phyloP scores from a whole-genome alignment of 2,797 vertebrate species.

The Artibeus lituratus region DNA sequence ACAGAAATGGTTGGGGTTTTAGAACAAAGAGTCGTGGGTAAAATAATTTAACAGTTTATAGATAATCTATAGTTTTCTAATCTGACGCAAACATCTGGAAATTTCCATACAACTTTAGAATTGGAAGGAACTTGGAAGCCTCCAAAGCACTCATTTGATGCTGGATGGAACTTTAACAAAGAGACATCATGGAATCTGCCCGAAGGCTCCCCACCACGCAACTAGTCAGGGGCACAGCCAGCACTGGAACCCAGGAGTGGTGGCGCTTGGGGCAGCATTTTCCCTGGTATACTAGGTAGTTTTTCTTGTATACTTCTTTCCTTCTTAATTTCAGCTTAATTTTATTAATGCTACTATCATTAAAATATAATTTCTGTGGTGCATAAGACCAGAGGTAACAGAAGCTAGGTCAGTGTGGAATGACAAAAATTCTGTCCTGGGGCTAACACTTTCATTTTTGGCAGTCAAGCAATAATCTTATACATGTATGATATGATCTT shows the following conservation, averaged over 20 bases:
- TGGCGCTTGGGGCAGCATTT: neutral
- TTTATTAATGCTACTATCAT: neutral
- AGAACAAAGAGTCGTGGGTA: neutral
- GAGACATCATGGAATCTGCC: neutral
- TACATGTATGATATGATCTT: neutral
- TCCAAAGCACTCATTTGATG: neutral
- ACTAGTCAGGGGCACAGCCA: neutral
- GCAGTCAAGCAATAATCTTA: neutral
- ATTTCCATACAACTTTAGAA: neutral
- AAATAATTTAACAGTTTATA: neutral
- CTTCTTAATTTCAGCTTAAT: neutral
- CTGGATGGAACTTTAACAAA: neutral
- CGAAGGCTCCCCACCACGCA: neutral
- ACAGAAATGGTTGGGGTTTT: neutral
- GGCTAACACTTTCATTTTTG: neutral
- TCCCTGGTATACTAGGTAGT: too few relatives aligned
- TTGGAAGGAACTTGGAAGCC: neutral
- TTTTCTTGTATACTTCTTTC: neutral
- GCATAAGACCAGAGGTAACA: slow-evolving; percentile 4
- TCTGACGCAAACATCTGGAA: neutral
- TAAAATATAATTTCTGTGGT: neutral
- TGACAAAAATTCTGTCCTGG: neutral
- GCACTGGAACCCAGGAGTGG: neutral
- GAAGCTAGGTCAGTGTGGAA: neutral
- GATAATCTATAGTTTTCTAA: neutral